Base-by-base conservation (phyloP, 30 jellyfish, hydroid and myxozoan species). In the Hydractinia symbiolongicarpus region DNA sequence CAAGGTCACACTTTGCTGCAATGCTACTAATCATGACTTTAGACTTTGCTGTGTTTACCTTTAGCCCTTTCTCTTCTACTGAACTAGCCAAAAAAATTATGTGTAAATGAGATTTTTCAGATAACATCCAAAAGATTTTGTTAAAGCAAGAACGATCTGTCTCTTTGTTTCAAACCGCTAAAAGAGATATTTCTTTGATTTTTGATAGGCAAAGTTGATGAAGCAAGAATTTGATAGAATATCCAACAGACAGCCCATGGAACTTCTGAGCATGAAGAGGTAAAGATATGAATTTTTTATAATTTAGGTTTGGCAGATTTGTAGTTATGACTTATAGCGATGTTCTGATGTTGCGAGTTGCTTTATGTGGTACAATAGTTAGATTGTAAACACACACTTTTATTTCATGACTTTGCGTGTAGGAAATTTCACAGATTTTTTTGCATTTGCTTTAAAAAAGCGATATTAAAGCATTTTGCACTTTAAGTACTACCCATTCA, bases 241-340 rank as follows among this genome's bases (percentile, higher is more conserved):
- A 7, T 64, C 81, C 69, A 83, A 84, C 52, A 81, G 95, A 21
- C 97, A 78, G 50, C 97, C 97, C 53, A 72, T 90, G 87, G 97
- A 90, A 17, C 87, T 86, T 55, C 86, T 90, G 49, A 90, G 97
- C 81, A 90, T 90, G 97, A 90, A 90, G 73, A 90, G 97, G 97
- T 90, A 13, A 54, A 44, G 17, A 19, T 82, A 16, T 81, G n/a
- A 10, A 16, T 13, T 11, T 1, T 67, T 67, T 67, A 10, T 67
- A 3, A 67, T 67, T 15, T 15, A 67, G 80, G 17, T 7, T n/a
- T 71, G 4, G 4, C 60, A 49, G 20, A 13, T 15, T 15, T 58
- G 15, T 58, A 17, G 69, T 17, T 58, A 58, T 3, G 1, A 11
- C 16, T 13, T 1, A 0, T 13, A 3, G 19, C 3, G 3, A 3